Conservation (phyloP, 2,888 invertebrate genomes). For the Ormyrus pomaceus region DNA sequence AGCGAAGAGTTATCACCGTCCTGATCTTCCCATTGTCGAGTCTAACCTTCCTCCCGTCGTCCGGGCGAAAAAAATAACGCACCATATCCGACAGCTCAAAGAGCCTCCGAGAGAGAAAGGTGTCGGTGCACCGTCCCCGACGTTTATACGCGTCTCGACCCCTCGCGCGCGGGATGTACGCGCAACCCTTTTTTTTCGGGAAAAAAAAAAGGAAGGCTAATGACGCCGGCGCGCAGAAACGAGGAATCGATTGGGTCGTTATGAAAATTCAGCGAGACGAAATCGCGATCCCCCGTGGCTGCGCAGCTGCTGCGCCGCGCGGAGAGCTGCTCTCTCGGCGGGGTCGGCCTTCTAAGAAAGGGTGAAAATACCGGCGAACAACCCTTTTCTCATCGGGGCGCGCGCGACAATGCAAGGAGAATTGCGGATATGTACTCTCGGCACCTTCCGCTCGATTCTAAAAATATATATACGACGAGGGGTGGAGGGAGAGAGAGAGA, state of each 20-base stretch:
- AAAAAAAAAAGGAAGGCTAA: background rate
- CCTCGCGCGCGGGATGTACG: background rate
- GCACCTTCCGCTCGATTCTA: conserved; percentile 46
- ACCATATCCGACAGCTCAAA: conserved; percentile 11
- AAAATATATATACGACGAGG: conserved; percentile 41
- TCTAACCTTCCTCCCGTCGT: no score
- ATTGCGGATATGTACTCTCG: conserved; percentile 34
- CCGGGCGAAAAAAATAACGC: background rate
- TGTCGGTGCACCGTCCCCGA: conserved; percentile 12
- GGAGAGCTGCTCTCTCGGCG: conserved; percentile 24
- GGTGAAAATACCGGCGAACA: conserved; percentile 1
- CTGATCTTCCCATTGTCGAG: no score
- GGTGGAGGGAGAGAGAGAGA: background rate
- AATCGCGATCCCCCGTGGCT: conserved; percentile 36
- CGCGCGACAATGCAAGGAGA: conserved; percentile 34
- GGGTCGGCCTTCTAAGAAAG: background rate
- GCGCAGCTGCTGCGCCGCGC: conserved; percentile 44
- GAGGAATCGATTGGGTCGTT: conserved; percentile 57
- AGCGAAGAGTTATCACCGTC: no score
- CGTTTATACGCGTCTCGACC: conserved; percentile 35
- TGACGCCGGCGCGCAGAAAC: conserved; percentile 9
- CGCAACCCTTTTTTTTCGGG: conserved; percentile 1
- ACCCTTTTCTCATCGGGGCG: conserved; percentile 41
- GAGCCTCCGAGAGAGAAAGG: no score
- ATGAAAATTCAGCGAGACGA: conserved; percentile 56